Evolutionary conservation across 2,113 vertebrate genomes (phyloP), one percentile per base, ranked within the genome.

Genomic region (Oryzias melastigma): DNA sequence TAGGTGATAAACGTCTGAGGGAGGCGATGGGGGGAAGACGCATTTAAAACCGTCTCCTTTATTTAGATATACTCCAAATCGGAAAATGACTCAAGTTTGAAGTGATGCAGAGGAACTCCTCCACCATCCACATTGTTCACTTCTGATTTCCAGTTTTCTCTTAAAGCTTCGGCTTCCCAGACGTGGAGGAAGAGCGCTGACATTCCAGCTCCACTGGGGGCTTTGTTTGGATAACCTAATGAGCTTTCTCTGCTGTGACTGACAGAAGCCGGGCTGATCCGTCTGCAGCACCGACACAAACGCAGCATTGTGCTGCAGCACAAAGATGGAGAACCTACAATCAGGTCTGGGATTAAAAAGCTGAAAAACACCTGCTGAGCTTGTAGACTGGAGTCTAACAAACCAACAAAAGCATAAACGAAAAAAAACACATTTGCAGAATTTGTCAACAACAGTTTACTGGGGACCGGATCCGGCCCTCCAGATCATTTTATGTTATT

Each of bases 191-290:
- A 14, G 15, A 14, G 25, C 29, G 62, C 41, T 52, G 22, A 55
- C 71, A 66, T 70, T 69, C 29, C 1, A 62, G 57, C 68, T 71
- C 66, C 65, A 71, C 73, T 60, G 68, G 69, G 64, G 54, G 78
- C 61, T 25, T 65, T 75, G 73, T 78, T 85, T 80, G 57, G 74
- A 59, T 67, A 81, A 80, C 66, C 45, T 82, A 62, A 75, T 80
- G 78, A 83, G 65, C 52, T 52, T 68, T 71, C 49, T 75, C 81
- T 79, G 73, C 58, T 72, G 64, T 17, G 10, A 48, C 72, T 19
- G 74, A 73, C 70, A 62, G 73, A 84, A 78, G 67, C 71, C 71
- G 20, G 42, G 10, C 73, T 78, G 64, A 82, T 69, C 69, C 58
- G 43, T 16, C 62, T 52, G 69, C 35, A 12, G 35, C 22, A 8